phyloP scores from a whole-genome alignment of 2,888 invertebrate species.

The Ectobius pallidus region DNA sequence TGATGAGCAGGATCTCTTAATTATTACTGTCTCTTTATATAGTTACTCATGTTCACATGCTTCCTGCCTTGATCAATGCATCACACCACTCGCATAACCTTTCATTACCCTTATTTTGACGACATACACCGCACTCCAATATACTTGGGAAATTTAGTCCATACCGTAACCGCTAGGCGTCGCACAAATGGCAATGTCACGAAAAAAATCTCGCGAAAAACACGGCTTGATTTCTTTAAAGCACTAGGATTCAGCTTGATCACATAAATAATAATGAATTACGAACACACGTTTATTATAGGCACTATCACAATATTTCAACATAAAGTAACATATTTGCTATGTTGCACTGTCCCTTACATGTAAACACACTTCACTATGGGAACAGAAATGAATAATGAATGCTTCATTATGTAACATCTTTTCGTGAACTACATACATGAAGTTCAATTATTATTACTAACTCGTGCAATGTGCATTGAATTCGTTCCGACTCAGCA shows the following conservation, averaged over 20 bases:
- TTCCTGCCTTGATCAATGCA: not conserved
- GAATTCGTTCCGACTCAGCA: constrained; percentile 11
- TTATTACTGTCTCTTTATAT: not conserved
- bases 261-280: too few relatives aligned
- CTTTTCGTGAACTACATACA: not conserved
- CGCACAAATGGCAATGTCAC: constrained; percentile 22
- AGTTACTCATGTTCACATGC: not conserved
- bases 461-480: not conserved
- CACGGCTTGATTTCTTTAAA: too few relatives aligned
- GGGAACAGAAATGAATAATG: too few relatives aligned
- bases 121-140: constrained; percentile 6
- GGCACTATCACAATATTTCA: too few relatives aligned
- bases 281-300: too few relatives aligned
- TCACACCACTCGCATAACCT: not conserved
- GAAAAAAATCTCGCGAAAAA: constrained; percentile 5
- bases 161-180: constrained; percentile 21
- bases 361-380: too few relatives aligned
- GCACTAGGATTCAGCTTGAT: too few relatives aligned
- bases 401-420: constrained; percentile 2
- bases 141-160: constrained; percentile 25
- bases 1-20: constrained; percentile 46
- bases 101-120: too few relatives aligned
- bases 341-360: too few relatives aligned
- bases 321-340: too few relatives aligned
- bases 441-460: not conserved